Evolutionary conservation across 2,797 vertebrate species (phyloP).

Genomic region (Poeciliopsis paucimaculata): DNA sequence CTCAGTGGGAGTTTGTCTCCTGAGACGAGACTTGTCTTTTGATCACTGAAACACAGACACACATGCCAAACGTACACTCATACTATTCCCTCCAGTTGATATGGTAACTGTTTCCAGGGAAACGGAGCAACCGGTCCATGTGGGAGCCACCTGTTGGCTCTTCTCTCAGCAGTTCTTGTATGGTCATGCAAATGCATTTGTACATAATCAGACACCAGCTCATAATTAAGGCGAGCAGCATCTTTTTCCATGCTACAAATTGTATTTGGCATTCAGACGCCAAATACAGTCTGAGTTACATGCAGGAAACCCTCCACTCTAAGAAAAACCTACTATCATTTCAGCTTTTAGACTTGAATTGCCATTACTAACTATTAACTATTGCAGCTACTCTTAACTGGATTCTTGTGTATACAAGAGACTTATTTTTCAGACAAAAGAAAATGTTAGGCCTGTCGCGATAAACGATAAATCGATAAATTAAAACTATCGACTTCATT

Average conservation of each 20-base stretch:
- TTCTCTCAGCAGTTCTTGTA: neutral
- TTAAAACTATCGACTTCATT: too few relatives aligned
- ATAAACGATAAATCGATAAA: too few relatives aligned
- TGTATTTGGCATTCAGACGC: neutral
- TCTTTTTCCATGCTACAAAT: conserved; percentile 5
- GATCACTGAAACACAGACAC: conserved; percentile 3
- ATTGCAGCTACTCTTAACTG: neutral
- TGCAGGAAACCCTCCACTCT: neutral
- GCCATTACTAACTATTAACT: neutral
- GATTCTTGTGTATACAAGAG: neutral
- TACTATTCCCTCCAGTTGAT: conserved; percentile 35
- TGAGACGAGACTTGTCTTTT: conserved; percentile 17
- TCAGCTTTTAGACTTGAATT: neutral
- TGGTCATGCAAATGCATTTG: neutral
- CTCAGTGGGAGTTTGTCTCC: conserved; percentile 12
- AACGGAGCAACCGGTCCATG: conserved; percentile 31
- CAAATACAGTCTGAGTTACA: neutral
- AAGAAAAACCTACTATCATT: neutral
- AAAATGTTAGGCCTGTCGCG: too few relatives aligned
- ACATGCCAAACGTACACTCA: neutral
- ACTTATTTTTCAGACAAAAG: neutral
- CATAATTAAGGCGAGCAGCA: neutral
- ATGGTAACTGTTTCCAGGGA: conserved; percentile 58
- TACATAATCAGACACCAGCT: conserved; percentile 4
- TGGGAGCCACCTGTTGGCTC: conserved; percentile 44